phyloP scores from a whole-genome alignment of 2,113 vertebrate genomes.

The Eclectus roratus region DNA sequence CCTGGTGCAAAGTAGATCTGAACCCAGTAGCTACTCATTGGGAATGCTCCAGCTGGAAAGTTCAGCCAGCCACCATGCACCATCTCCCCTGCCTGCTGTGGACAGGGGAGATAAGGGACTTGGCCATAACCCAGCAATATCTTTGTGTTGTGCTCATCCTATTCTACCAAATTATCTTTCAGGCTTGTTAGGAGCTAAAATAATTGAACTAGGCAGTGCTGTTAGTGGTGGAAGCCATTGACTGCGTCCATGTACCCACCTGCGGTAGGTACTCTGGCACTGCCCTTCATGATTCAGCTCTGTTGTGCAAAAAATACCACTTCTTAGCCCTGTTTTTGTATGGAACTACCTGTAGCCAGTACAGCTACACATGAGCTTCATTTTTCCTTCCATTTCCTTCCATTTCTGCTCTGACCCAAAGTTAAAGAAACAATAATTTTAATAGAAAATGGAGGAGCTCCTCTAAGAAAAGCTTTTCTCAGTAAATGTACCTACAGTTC shows the following conservation, averaged over 20 bases:
- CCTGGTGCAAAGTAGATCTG: not conserved
- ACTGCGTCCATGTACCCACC: not conserved
- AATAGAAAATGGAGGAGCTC: not conserved
- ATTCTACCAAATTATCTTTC: not conserved
- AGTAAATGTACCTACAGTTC: not conserved
- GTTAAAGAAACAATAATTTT: not conserved
- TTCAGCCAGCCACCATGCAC: not conserved
- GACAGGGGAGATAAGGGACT: not conserved
- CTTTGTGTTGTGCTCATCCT: not conserved
- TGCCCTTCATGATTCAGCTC: not conserved
- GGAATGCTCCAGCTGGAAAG: not conserved
- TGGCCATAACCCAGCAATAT: not conserved
- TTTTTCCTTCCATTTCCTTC: not conserved
- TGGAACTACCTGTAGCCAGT: not conserved
- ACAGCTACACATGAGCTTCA: not conserved
- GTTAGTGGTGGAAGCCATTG: fast-evolving
- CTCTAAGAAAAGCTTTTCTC: not conserved
- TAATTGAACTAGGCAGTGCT: not conserved
- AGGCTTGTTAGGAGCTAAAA: not conserved
- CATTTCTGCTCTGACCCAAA: not conserved
- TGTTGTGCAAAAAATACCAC: not conserved
- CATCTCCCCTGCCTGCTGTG: not conserved
- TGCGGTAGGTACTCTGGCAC: not conserved
- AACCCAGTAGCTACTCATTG: not conserved
- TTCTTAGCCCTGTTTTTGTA: not conserved